phyloP scores from a whole-genome alignment of 2,113 vertebrate genomes.

The Alouatta palliata region DNA sequence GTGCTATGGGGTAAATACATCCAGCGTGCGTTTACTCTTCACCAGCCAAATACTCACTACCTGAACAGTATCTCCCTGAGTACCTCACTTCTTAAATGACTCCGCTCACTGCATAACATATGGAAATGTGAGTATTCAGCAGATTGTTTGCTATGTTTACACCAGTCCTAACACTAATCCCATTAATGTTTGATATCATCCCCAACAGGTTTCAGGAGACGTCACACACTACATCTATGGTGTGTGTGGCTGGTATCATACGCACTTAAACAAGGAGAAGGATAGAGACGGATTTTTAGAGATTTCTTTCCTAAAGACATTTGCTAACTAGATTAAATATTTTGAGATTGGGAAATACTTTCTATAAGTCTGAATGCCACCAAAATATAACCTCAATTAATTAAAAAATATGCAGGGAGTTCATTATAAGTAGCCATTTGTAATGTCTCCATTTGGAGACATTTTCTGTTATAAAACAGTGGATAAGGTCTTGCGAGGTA shows the following conservation, averaged over 20 bases:
- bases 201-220: constrained; percentile 84
- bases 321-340: constrained; percentile 69
- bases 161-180: constrained; percentile 87
- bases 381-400: constrained; percentile 46
- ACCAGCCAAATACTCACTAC: constrained; percentile 58
- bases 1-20: constrained; percentile 59
- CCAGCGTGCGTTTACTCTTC: constrained; percentile 61
- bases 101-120: constrained; percentile 84
- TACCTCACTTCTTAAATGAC: constrained; percentile 78
- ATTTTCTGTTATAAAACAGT: neutral
- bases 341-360: constrained; percentile 59
- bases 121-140: constrained; percentile 85
- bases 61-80: constrained; percentile 67
- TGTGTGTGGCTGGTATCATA: constrained; percentile 56
- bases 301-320: constrained; percentile 39
- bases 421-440: neutral
- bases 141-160: constrained; percentile 85
- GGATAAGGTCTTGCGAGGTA: neutral
- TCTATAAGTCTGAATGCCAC: constrained; percentile 51
- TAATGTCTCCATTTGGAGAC: neutral
- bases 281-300: neutral
- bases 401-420: neutral
- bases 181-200: constrained; percentile 89
- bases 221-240: constrained; percentile 82
- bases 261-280: constrained; percentile 46